phyloP scores from a whole-genome alignment of 2,888 invertebrate genomes.

The Idaea aversata region DNA sequence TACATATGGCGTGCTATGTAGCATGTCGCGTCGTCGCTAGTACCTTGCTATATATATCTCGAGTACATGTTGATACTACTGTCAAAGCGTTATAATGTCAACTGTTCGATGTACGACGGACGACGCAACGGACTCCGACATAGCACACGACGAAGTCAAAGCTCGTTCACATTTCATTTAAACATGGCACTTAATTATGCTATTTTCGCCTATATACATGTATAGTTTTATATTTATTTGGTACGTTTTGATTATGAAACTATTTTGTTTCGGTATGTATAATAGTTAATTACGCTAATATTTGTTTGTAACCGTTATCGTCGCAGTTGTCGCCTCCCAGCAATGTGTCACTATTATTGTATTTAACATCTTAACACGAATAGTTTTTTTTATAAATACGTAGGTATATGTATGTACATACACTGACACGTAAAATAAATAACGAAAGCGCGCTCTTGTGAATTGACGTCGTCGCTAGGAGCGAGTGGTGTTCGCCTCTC shows the following conservation, averaged over 20 bases:
- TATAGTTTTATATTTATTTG: constrained; percentile 81
- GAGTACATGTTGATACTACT: constrained; percentile 24
- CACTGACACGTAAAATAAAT: constrained; percentile 62
- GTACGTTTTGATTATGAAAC: constrained; percentile 86
- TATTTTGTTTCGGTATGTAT: constrained; percentile 74
- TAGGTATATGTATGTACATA: constrained; percentile 47
- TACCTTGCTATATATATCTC: constrained; percentile 21
- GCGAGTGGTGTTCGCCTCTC: constrained; percentile 48
- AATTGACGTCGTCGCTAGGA: constrained; percentile 70
- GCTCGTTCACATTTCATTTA: constrained; percentile 32
- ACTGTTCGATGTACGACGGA: constrained; percentile 11
- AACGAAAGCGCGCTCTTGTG: constrained; percentile 65
- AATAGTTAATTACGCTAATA: constrained; percentile 82
- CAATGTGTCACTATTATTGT: constrained; percentile 60
- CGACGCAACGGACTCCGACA: constrained; percentile 21
- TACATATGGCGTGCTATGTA: neutral
- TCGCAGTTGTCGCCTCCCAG: constrained; percentile 70
- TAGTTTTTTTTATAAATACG: constrained; percentile 51
- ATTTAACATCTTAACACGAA: constrained; percentile 74
- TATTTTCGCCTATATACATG: constrained; percentile 58
- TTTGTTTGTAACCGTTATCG: constrained; percentile 58
- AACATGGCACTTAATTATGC: constrained; percentile 31
- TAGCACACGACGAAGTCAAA: constrained; percentile 32
- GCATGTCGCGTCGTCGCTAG: constrained; percentile 16
- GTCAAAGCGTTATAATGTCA: constrained; percentile 21